Conservation (phyloP, 2,888 invertebrate species). For the Chrysolina haemoptera region DNA sequence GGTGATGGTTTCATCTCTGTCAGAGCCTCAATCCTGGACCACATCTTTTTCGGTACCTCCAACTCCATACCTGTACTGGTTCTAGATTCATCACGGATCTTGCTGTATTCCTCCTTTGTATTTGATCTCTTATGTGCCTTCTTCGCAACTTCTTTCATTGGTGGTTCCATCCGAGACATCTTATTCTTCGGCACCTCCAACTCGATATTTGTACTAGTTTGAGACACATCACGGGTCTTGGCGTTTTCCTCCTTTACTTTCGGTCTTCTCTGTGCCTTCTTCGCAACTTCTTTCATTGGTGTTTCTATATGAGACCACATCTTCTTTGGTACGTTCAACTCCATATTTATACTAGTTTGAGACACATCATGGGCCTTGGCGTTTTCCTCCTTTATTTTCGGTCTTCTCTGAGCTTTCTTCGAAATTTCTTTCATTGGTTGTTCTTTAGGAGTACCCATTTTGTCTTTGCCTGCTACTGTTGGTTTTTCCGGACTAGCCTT, state of each 20-base stretch:
- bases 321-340: neutral
- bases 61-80: neutral
- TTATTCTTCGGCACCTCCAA: neutral
- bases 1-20: neutral
- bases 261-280: neutral
- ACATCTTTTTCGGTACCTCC: slow-evolving; percentile 5
- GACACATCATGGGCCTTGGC: neutral
- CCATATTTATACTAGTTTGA: neutral
- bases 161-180: neutral
- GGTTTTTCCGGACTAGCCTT: slow-evolving; percentile 17
- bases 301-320: neutral
- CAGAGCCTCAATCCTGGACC: slow-evolving; percentile 15
- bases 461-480: neutral
- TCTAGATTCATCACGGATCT: no score
- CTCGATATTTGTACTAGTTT: neutral
- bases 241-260: neutral
- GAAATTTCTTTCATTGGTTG: neutral
- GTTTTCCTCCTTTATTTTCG: neutral
- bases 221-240: neutral
- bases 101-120: neutral
- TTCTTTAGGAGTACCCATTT: no score
- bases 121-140: neutral
- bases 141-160: neutral
- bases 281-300: neutral
- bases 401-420: neutral